Conservation (phyloP, 2,113 vertebrate genomes). For the Triplophysa siluroides region DNA sequence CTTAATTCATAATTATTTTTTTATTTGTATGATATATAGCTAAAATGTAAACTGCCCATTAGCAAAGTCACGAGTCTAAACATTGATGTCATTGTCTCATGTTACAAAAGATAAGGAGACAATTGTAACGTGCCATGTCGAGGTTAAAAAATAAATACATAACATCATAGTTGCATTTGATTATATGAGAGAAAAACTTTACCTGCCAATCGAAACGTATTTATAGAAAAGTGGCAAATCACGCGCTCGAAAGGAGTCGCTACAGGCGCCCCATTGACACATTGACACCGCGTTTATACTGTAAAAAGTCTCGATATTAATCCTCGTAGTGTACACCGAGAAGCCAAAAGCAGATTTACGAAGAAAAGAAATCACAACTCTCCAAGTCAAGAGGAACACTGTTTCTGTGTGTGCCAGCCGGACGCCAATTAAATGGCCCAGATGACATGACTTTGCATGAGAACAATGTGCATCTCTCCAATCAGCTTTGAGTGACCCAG, state of each 20-base stretch:
- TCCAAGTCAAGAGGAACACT: background rate
- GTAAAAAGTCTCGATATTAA: conserved; percentile 9
- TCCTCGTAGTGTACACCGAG: background rate
- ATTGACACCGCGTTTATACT: background rate
- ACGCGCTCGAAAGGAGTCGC: background rate
- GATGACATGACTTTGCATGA: conserved; percentile 90
- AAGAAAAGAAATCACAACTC: background rate
- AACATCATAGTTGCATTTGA: background rate
- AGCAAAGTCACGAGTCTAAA: too few species aligned
- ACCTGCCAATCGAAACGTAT: conserved; percentile 43
- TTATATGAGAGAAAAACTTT: background rate
- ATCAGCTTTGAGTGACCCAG: conserved; percentile 79
- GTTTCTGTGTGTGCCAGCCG: conserved; percentile 77
- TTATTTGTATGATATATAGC: too few species aligned
- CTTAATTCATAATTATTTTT: background rate
- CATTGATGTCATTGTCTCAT: too few species aligned
- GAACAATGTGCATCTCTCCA: conserved; percentile 87
- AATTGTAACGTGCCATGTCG: background rate
- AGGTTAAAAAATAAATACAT: background rate
- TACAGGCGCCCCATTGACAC: conserved; percentile 17
- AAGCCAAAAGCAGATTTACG: conserved; percentile 17
- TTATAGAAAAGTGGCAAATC: conserved; percentile 24
- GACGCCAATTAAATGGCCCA: conserved; percentile 92
- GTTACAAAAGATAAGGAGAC: too few species aligned
- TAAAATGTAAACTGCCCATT: too few species aligned